Conservation (phyloP, 2,888 invertebrate species). For the Catocala nupta region DNA sequence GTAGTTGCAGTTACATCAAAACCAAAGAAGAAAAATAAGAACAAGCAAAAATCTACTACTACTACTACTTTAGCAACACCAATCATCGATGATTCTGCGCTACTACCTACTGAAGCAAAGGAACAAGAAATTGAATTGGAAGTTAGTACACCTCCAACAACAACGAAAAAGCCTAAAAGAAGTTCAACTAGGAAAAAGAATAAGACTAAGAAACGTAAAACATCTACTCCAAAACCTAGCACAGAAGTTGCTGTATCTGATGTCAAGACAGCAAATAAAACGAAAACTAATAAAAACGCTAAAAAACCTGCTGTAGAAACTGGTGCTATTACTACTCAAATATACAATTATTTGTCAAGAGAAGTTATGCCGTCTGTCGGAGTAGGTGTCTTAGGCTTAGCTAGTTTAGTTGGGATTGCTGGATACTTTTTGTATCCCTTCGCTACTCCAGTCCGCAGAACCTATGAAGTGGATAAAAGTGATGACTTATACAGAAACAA, state of each 20-base stretch:
- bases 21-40: conserved; percentile 80
- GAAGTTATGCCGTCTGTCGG: conserved; percentile 94
- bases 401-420: conserved; percentile 91
- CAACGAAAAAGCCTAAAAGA: conserved; percentile 83
- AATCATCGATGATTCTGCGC: conserved; percentile 70
- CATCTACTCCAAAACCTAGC: conserved; percentile 75
- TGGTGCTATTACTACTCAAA: conserved; percentile 90
- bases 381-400: conserved; percentile 91
- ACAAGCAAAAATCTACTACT: conserved; percentile 69
- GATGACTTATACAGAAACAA: conserved; percentile 90
- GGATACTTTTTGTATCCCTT: conserved; percentile 93
- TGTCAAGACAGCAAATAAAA: conserved; percentile 87
- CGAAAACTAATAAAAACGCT: conserved; percentile 75
- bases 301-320: conserved; percentile 74
- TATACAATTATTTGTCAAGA: conserved; percentile 92
- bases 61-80: conserved; percentile 70
- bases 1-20: conserved; percentile 68
- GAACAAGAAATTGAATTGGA: conserved; percentile 83
- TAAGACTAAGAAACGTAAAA: conserved; percentile 88
- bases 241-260: conserved; percentile 65
- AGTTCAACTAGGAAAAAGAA: conserved; percentile 82
- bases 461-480: conserved; percentile 89
- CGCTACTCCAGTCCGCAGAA: conserved; percentile 89
- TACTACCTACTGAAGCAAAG: conserved; percentile 81
- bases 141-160: conserved; percentile 79